phyloP scores from a whole-genome alignment of 1,140 invertebrate genomes.

The Oryctes rhinoceros region DNA sequence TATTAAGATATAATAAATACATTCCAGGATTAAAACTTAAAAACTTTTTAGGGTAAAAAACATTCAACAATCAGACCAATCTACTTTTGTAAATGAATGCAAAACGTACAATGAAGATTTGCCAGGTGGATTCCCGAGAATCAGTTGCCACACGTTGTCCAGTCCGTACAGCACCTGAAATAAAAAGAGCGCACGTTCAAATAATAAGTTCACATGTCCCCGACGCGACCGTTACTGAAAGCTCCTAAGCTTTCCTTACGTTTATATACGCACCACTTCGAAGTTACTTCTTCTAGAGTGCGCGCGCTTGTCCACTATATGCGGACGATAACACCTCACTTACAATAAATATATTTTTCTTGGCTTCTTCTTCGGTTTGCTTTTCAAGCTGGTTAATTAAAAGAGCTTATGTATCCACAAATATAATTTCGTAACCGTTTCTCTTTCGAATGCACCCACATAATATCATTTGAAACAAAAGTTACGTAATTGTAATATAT shows the following conservation, averaged over 20 bases:
- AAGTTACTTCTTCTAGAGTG: conserved; percentile 22
- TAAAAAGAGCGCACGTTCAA: conserved; percentile 19
- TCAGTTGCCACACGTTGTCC: not conserved
- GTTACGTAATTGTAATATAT: no score
- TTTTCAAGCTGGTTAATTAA: not conserved
- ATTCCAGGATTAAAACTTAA: not conserved
- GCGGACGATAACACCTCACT: not conserved
- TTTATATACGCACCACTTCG: conserved; percentile 14
- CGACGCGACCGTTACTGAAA: conserved; percentile 37
- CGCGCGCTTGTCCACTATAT: conserved; percentile 28
- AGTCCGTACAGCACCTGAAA: conserved; percentile 1
- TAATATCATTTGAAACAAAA: no score
- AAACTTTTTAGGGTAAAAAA: not conserved
- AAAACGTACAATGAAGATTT: conserved; percentile 28
- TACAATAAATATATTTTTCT: not conserved
- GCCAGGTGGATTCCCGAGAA: conserved; percentile 13
- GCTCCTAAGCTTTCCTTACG: conserved; percentile 35
- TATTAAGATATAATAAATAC: conserved; percentile 18
- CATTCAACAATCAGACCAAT: not conserved
- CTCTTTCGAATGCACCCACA: no score
- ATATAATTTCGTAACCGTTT: not conserved
- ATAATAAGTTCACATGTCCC: conserved; percentile 8
- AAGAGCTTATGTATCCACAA: not conserved
- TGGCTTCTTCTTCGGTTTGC: not conserved
- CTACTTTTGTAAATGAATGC: conserved; percentile 11